Evolutionary conservation across 1,140 invertebrate genomes (phyloP), one percentile per base, ranked within the genome.

Genomic region (Drosophila novamexicana): DNA sequence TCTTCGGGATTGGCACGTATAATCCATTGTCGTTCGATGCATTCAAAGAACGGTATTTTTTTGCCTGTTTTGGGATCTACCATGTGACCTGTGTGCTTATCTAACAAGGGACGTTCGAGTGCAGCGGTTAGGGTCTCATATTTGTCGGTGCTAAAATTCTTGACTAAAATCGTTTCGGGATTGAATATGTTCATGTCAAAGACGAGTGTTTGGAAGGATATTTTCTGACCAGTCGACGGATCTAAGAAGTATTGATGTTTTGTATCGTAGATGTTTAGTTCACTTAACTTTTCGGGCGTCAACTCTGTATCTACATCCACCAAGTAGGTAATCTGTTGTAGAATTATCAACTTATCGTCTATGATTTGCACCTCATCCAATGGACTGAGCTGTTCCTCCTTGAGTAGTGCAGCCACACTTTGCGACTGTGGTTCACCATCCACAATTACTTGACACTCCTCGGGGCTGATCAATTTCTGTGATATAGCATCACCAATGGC

Each of bases 41-140:
- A 97, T 90, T 98, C 96, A 92, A 97, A 96, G 92, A 98, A 97
- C 6, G 96, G 94, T 44, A 98, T 94, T 56, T 95, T 94, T 89
- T 96, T 95, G 7, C 97, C 97, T 22, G 95, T 96, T 91, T 96
- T 95, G 8, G 95, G 95, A 93, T 98, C 96, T 5, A 97, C 95
- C 94, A 98, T 96, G 78, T 96, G 94, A 7, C 97, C 97, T 1
- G 95, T 94, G 65, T 95, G 94, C 88, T 95, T 94, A 92, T 98
- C 96, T 56, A 98, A 94, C 16, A 97, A 90, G 2, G 95, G 95
- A 73, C 94, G 93, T 57, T 95, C 94, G 18, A 98, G 93, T 6
- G 97, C 97, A 89, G 96, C 95, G 62, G 95, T 93, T n/a, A 98
- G 92, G 2, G 95, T 93, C 52, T 97, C 93, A 83, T 95, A 96